Base-by-base conservation (phyloP, 2,888 invertebrate species). In the Achlya flavicornis region DNA sequence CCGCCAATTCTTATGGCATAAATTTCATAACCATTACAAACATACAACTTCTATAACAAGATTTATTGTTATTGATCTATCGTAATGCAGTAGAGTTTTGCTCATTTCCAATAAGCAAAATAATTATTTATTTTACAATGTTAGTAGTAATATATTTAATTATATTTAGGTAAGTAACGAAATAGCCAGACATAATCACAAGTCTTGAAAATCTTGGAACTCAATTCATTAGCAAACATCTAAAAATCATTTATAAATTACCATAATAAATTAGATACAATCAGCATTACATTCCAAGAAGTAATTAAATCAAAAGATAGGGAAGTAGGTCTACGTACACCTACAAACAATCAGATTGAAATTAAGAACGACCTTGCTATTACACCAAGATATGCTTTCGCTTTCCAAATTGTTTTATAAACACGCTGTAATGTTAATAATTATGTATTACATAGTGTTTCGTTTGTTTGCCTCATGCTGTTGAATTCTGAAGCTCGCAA, bases 271-370 rank as follows among this genome's bases (percentile, higher is more conserved):
- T 57, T 33, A 14, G 11, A 58, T 58, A 12, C 12, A 35, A 33
- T 58, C 58, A 58, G 33, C 58, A 33, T 58, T 33, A 58, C 53
- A 19, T 53, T 53, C 19, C 19, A 53, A 53, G 53, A 19, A 53
- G 53, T 53, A 53, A 53, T 53, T 53, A 33, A 33, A 19, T 14
- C 38, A 60, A 60, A 26, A 41, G 41, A 60, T 43, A 41, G 60
- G 60, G 60, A 60, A 60, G 41, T 60, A 26, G 19, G 35, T 35
- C 35, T 35, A 8, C 16, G n/a, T 35, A 35, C 16, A 60, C 33
- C 19, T 41, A 60, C 43, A 60, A 60, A 41, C 41, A 59, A 41
- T 19, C 19, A 26, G 19, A 60, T 60, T 60, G 41, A 60, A 60
- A 41, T 60, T 41, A 41, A 60, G 16, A 41, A 41, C 41, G 26